Percentiles rank a stretch among this genome's conserved stretches.
phyloP scores from a whole-genome alignment of 2,888 invertebrate genomes.

The Lasioglossum marginatum region DNA sequence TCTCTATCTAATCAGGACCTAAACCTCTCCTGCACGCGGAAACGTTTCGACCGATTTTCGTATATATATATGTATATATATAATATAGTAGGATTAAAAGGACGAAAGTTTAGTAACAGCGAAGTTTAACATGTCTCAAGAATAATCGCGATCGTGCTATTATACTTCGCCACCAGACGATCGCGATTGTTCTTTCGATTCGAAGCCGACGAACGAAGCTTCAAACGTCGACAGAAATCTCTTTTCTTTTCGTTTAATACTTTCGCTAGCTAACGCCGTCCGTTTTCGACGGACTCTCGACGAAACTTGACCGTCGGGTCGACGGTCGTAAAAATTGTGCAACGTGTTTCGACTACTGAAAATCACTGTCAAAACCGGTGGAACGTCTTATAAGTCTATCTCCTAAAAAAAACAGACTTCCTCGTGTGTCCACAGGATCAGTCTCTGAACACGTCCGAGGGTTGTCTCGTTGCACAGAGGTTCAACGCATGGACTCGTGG shows the following conservation, averaged over 20 bases:
- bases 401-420: background rate
- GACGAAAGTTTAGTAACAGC: constrained; percentile 54
- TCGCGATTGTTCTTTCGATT: background rate
- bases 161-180: background rate
- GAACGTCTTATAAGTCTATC: constrained; percentile 14
- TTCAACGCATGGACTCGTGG: constrained; percentile 11
- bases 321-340: constrained; percentile 40
- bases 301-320: background rate
- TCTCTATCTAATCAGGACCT: constrained; percentile 36
- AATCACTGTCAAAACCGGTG: constrained; percentile 27
- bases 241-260: constrained; percentile 22
- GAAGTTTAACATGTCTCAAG: constrained; percentile 21
- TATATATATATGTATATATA: background rate
- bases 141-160: constrained; percentile 16
- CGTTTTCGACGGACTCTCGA: constrained; percentile 22
- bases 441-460: constrained; percentile 26
- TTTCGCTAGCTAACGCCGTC: constrained; percentile 45
- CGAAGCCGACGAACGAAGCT: background rate
- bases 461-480: background rate
- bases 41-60: constrained; percentile 19
- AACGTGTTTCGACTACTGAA: constrained; percentile 23
- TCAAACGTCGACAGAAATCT: background rate
- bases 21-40: constrained; percentile 16
- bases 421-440: constrained; percentile 16
- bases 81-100: constrained; percentile 45